Evolutionary conservation across 2,797 vertebrate genomes (phyloP).

Genomic region (Bufotes viridis): DNA sequence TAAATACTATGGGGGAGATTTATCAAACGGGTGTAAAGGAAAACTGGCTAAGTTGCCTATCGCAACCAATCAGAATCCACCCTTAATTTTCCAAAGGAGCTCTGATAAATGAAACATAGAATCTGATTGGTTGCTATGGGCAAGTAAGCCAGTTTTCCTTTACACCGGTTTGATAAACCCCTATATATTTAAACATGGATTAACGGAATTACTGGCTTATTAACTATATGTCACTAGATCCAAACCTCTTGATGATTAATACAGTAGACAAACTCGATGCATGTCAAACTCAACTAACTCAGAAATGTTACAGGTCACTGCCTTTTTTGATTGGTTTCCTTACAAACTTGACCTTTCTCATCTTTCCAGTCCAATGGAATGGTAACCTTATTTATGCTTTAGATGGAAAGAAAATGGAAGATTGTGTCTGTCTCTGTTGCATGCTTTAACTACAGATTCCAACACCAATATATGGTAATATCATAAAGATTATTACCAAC

Average conservation of each 20-base stretch:
- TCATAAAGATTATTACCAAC: neutral
- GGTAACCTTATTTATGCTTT: conserved; percentile 20
- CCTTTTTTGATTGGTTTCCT: conserved; percentile 58
- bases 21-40: no score
- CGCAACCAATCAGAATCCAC: no score
- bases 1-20: neutral
- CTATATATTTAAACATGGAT: no score
- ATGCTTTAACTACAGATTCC: neutral
- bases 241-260: conserved; percentile 37
- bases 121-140: no score
- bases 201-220: conserved; percentile 5
- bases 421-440: conserved; percentile 22
- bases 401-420: conserved; percentile 19
- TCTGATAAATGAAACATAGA: no score
- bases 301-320: conserved; percentile 54
- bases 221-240: neutral
- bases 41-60: no score
- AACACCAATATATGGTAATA: neutral
- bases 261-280: conserved; percentile 29
- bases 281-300: conserved; percentile 39
- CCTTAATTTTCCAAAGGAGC: no score
- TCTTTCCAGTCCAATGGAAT: conserved; percentile 45
- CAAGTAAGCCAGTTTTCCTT: no score
- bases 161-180: no score
- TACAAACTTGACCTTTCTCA: conserved; percentile 53